A percentile compares a stretch with the other conserved stretches of the same genome.
phyloP scores from a whole-genome alignment of 1,140 invertebrate species.

The Eueides isabella region DNA sequence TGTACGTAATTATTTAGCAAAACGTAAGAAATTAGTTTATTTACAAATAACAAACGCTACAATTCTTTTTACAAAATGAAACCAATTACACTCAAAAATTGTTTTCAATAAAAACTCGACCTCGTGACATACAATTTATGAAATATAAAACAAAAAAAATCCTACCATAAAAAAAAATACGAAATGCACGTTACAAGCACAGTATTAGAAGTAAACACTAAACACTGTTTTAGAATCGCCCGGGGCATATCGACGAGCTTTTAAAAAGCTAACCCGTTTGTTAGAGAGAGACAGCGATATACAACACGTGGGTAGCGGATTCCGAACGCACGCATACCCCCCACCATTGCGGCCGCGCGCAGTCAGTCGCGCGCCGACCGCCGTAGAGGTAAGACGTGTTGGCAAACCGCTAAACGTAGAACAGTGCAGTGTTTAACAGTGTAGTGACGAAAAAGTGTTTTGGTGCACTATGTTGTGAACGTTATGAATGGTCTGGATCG shows the following conservation, averaged over 20 bases:
- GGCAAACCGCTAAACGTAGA: slow-evolving; percentile 27
- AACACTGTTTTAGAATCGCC: slow-evolving; percentile 71
- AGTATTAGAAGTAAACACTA: slow-evolving; percentile 74
- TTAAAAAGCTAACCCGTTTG: slow-evolving; percentile 80
- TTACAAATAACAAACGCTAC: too few relatives aligned
- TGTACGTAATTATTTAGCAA: too few relatives aligned
- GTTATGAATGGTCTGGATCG: slow-evolving; percentile 81
- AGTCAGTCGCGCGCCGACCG: slow-evolving; percentile 77
- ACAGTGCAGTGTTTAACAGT: slow-evolving; percentile 14
- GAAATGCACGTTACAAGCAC: slow-evolving; percentile 52
- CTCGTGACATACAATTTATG: too few relatives aligned
- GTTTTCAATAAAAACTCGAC: slow-evolving; percentile 5
- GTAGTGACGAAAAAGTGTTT: slow-evolving; percentile 54
- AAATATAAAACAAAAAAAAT: not conserved
- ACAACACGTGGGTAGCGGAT: slow-evolving; percentile 79
- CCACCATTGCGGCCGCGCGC: slow-evolving; percentile 62
- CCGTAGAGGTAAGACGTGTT: slow-evolving; percentile 60
- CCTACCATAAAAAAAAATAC: slow-evolving; percentile 40
- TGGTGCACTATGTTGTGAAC: slow-evolving; percentile 77
- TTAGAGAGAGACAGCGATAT: slow-evolving; percentile 67
- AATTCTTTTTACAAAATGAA: too few relatives aligned
- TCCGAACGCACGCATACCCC: slow-evolving; percentile 78
- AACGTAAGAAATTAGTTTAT: too few relatives aligned
- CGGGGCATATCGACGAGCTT: slow-evolving; percentile 70
- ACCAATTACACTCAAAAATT: too few relatives aligned